Evolutionary conservation across 64 coral and sea anemone species (phyloP).

Genomic region (Stylophora pistillata): DNA sequence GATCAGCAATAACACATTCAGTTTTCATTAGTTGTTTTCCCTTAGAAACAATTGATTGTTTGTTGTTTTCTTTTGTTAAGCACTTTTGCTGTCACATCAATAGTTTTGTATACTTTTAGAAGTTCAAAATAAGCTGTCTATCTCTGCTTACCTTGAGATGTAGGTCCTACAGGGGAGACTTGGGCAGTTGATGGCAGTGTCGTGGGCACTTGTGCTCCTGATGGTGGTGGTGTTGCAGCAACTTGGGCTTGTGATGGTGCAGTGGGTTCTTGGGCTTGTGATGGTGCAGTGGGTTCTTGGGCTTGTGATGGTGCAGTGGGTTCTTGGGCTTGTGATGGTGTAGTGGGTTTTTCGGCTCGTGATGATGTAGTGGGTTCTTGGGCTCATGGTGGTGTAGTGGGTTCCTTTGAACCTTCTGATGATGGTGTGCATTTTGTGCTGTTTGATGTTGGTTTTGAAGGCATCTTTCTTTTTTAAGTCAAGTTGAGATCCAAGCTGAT

Average conservation of each 20-base stretch:
- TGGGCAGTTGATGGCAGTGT: too few relatives aligned
- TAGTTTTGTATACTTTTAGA: conserved; percentile 58
- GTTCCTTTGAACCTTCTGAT: conserved; percentile 24
- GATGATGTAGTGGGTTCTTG: too few relatives aligned
- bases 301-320: conserved; percentile 28
- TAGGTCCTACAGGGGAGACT: too few relatives aligned
- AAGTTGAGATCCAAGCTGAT: conserved; percentile 73
- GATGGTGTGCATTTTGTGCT: conserved; percentile 33
- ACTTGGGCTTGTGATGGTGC: too few relatives aligned
- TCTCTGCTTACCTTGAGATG: too few relatives aligned
- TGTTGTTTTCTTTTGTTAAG: conserved; percentile 62
- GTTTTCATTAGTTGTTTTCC: conserved; percentile 80
- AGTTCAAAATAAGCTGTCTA: too few relatives aligned
- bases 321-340: background rate
- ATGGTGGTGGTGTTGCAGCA: too few relatives aligned
- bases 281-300: too few relatives aligned
- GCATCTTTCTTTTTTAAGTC: conserved; percentile 62
- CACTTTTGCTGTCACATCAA: conserved; percentile 80
- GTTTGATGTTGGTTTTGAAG: conserved; percentile 69
- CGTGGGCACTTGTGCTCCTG: too few relatives aligned
- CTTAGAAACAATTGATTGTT: conserved; percentile 67
- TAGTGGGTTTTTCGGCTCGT: too few relatives aligned
- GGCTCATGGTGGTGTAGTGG: conserved; percentile 36
- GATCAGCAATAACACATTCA: conserved; percentile 83
- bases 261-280: too few relatives aligned